phyloP scores from a whole-genome alignment of 64 coral and sea anemone species.

The Platygyra sinensis region DNA sequence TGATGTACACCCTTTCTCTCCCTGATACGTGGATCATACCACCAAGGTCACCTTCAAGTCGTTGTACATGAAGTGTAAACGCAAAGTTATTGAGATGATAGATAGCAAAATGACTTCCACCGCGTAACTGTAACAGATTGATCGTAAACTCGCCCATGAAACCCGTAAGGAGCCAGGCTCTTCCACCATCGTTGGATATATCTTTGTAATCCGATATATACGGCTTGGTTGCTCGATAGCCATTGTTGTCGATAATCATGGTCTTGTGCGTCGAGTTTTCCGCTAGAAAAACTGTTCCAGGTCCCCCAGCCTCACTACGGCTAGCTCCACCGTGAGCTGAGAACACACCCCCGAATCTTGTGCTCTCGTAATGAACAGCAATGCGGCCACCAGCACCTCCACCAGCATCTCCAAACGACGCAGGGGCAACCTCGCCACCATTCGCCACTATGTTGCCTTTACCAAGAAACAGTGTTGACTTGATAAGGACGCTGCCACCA shows the following conservation, averaged over 20 bases:
- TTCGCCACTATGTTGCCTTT: conserved; percentile 77
- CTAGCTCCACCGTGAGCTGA: conserved; percentile 84
- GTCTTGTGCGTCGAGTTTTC: conserved; percentile 53
- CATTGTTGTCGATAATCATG: conserved; percentile 86
- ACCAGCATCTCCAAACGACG: conserved; percentile 66
- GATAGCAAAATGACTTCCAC: conserved; percentile 68
- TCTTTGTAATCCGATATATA: conserved; percentile 88
- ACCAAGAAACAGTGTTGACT: conserved; percentile 66
- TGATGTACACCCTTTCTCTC: conserved; percentile 62
- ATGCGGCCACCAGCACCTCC: conserved; percentile 91
- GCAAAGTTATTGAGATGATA: conserved; percentile 41
- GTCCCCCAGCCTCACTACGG: conserved; percentile 75
- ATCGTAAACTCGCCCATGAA: conserved; percentile 65
- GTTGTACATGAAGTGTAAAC: conserved; percentile 63
- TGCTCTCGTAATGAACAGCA: conserved; percentile 65
- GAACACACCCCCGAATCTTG: conserved; percentile 60
- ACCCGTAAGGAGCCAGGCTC: conserved; percentile 79
- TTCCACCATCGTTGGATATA: conserved; percentile 76
- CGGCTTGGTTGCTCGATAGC: conserved; percentile 59
- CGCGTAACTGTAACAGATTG: conserved; percentile 62
- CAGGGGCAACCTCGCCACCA: conserved; percentile 59
- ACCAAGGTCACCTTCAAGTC: conserved; percentile 81
- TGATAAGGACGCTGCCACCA: conserved; percentile 81
- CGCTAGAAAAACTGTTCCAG: conserved; percentile 77
- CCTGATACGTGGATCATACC: conserved; percentile 79